phyloP scores from a whole-genome alignment of 2,113 vertebrate genomes.

The Sinocyclocheilus anophthalmus region DNA sequence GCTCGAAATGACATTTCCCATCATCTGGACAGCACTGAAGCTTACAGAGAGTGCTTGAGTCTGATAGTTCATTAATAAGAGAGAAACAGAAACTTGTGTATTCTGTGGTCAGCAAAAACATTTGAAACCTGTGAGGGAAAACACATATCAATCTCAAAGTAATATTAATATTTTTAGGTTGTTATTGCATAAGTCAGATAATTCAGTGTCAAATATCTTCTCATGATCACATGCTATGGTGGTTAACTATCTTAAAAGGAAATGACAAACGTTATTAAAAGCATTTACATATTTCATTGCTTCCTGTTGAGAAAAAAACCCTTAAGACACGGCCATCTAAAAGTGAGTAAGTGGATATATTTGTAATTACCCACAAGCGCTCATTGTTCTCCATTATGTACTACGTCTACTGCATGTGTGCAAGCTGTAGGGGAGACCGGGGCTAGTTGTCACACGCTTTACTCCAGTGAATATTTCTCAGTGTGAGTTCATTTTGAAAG shows the following conservation, averaged over 20 bases:
- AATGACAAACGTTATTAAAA: background rate
- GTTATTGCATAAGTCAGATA: background rate
- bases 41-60: background rate
- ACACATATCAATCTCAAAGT: background rate
- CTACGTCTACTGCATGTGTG: background rate
- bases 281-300: background rate
- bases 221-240: background rate
- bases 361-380: background rate
- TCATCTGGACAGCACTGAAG: background rate
- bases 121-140: background rate
- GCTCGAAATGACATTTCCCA: background rate
- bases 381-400: background rate
- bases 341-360: background rate
- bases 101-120: background rate
- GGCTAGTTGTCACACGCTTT: too few relatives aligned
- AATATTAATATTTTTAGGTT: background rate
- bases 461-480: too few relatives aligned
- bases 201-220: background rate
- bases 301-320: background rate
- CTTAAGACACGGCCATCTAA: background rate
- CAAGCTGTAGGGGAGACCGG: background rate
- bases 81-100: background rate
- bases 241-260: background rate
- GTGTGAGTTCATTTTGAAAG: too few relatives aligned
- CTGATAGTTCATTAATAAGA: background rate